These are phyloP conservation scores for Caenorhabditis japonica DNA, from an alignment of 2,888 invertebrate species.

Conservation along the genomic window DNA sequence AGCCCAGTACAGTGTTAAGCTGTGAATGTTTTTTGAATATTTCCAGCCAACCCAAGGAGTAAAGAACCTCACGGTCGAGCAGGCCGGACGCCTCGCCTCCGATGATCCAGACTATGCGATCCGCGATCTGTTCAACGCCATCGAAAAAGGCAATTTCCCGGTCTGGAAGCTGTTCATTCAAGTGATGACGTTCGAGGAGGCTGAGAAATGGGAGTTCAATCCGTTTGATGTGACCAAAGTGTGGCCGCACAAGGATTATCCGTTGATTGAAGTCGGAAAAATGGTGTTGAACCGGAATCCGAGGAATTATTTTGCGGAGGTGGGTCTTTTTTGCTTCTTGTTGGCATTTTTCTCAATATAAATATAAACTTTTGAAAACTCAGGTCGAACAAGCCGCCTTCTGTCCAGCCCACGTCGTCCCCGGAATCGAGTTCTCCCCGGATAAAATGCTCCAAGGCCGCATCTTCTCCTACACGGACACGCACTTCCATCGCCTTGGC, in stretches of 20 bases:
- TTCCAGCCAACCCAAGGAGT: conserved; percentile 75
- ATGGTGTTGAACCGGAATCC: conserved; percentile 76
- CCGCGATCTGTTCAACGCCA: conserved; percentile 78
- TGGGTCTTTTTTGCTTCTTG: conserved; percentile 6
- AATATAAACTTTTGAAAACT: neutral
- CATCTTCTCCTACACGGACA: conserved; percentile 84
- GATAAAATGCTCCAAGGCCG: conserved; percentile 79
- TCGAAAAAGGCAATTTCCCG: conserved; percentile 79
- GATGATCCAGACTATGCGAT: conserved; percentile 78
- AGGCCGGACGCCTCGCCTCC: conserved; percentile 65
- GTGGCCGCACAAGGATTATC: conserved; percentile 77
- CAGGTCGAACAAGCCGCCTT: conserved; percentile 77
- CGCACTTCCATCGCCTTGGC: conserved; percentile 91
- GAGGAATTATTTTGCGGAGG: conserved; percentile 77
- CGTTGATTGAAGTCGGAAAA: conserved; percentile 76
- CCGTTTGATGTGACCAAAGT: conserved; percentile 80
- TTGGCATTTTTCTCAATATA: neutral
- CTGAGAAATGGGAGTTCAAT: conserved; percentile 78
- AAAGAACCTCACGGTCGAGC: conserved; percentile 68
- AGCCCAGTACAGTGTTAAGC: no score
- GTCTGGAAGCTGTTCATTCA: conserved; percentile 79
- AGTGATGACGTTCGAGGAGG: conserved; percentile 79
- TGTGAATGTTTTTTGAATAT: no score
- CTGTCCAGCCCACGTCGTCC: conserved; percentile 76
- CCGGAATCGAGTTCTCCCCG: conserved; percentile 77